Evolutionary conservation across 2,888 invertebrate species (phyloP).

Genomic region (Glyphotaelius pellucidus): DNA sequence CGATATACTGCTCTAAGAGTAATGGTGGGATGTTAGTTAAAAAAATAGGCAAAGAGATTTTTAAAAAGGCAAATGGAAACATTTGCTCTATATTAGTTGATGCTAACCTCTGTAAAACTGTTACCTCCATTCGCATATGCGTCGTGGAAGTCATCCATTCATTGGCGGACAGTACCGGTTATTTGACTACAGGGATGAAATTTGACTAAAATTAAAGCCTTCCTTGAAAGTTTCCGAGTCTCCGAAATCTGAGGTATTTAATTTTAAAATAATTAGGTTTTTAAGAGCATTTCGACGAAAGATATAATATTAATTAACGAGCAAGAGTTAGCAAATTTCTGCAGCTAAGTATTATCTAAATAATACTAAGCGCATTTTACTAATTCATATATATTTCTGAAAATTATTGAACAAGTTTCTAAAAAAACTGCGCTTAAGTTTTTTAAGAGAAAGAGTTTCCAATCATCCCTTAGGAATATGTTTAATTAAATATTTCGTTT

Average conservation of each 20-base stretch:
- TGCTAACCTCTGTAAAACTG: not conserved
- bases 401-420: not conserved
- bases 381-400: not conserved
- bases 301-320: not conserved
- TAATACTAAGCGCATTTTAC: not conserved
- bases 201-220: not conserved
- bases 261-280: not conserved
- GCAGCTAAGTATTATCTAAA: not conserved
- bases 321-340: not conserved
- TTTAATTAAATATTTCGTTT: too few relatives aligned
- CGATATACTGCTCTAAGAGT: too few relatives aligned
- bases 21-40: too few relatives aligned
- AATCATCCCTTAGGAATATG: too few relatives aligned
- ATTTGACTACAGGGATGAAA: not conserved
- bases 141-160: not conserved
- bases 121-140: not conserved
- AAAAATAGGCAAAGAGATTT: not conserved
- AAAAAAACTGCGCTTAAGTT: too few relatives aligned
- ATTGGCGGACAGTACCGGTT: not conserved
- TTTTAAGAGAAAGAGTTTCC: too few relatives aligned
- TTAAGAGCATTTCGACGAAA: not conserved
- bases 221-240: not conserved
- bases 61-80: not conserved
- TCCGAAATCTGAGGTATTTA: not conserved
- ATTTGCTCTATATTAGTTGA: not conserved